phyloP scores from a whole-genome alignment of 1,140 invertebrate species.

The Sinella curviseta region DNA sequence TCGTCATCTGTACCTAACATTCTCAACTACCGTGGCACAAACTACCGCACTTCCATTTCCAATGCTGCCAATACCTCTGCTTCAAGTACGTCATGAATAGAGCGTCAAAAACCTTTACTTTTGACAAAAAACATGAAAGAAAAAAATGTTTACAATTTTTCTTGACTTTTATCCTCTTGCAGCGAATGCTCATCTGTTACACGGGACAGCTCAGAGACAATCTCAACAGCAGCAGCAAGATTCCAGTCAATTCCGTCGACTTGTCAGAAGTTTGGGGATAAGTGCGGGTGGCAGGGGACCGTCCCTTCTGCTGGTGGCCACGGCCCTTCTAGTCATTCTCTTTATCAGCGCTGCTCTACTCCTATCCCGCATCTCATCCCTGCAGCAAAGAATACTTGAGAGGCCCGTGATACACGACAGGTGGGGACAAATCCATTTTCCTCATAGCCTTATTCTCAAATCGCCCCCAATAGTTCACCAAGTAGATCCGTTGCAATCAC shows the following conservation, averaged over 20 bases:
- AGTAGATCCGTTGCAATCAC: no score
- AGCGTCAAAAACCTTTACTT: no score
- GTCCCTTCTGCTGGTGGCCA: constrained; percentile 55
- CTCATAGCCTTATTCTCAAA: neutral
- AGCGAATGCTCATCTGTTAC: neutral
- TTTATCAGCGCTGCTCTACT: constrained; percentile 57
- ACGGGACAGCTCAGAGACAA: neutral
- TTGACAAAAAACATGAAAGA: no score
- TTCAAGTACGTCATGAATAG: no score
- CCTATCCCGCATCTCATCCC: constrained; percentile 57
- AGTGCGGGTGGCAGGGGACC: constrained; percentile 40
- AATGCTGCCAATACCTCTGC: neutral
- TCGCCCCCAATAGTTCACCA: neutral
- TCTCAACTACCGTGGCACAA: neutral
- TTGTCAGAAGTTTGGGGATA: neutral
- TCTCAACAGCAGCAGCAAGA: neutral
- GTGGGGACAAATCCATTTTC: constrained; percentile 39
- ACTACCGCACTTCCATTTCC: neutral
- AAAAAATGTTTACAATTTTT: no score
- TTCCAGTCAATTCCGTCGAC: neutral
- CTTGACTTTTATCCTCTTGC: neutral
- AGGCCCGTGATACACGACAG: constrained; percentile 45
- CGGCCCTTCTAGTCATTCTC: constrained; percentile 55
- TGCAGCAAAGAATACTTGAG: constrained; percentile 54
- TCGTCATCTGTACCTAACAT: neutral